Percentiles rank a stretch among this genome's conserved stretches.
Conservation (phyloP, 2,113 vertebrate species). For the Barnardius zonarius region DNA sequence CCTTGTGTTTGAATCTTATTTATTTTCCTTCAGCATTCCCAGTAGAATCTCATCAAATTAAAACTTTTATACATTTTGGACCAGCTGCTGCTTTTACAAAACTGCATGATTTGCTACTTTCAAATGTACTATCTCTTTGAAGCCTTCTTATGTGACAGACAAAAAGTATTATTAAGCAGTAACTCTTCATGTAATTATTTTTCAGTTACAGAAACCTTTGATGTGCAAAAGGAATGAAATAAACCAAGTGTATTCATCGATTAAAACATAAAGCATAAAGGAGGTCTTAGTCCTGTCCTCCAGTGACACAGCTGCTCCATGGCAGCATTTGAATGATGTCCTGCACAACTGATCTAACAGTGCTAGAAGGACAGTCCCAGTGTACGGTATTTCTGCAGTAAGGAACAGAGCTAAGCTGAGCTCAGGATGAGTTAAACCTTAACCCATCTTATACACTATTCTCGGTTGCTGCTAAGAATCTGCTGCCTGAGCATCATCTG, state of each 20-base stretch:
- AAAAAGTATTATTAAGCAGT: neutral
- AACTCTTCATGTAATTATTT: neutral
- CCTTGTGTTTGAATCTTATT: neutral
- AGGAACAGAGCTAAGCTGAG: neutral
- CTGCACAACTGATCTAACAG: neutral
- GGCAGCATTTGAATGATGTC: accelerated
- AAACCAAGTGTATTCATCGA: neutral
- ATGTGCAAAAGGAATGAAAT: neutral
- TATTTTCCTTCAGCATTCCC: neutral
- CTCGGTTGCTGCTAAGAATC: neutral
- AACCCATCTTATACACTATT: neutral
- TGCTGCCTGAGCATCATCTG: neutral
- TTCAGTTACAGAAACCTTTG: neutral
- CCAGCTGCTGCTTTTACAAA: neutral
- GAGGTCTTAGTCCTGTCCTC: neutral
- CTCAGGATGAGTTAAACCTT: neutral
- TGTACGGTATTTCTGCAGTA: neutral
- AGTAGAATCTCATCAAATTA: neutral
- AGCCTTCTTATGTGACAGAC: neutral
- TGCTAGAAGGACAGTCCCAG: neutral
- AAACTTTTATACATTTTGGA: neutral
- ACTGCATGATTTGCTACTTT: neutral
- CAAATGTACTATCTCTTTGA: neutral
- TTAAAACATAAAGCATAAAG: neutral
- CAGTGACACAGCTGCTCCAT: accelerated